phyloP scores from a whole-genome alignment of 2,888 invertebrate genomes.

The Actias luna region DNA sequence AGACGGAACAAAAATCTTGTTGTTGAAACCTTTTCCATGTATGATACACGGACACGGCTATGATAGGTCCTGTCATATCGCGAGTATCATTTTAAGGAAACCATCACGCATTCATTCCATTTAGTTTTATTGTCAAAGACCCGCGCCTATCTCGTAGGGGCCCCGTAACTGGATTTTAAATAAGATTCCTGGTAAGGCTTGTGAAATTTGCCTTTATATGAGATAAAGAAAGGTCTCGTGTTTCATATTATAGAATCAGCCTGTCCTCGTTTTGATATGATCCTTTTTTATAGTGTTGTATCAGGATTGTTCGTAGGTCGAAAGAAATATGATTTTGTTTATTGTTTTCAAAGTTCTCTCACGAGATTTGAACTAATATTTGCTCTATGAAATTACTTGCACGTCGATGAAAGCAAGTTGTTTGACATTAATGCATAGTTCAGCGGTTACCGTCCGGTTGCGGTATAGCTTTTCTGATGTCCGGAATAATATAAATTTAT shows the following conservation, averaged over 20 bases:
- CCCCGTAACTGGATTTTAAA: slow-evolving; percentile 80
- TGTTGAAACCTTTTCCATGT: slow-evolving; percentile 54
- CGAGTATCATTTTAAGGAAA: slow-evolving; percentile 66
- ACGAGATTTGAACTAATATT: slow-evolving; percentile 73
- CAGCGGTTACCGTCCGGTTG: slow-evolving; percentile 50
- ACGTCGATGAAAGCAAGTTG: slow-evolving; percentile 62
- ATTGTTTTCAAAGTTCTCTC: slow-evolving; percentile 60
- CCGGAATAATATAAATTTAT: slow-evolving; percentile 24
- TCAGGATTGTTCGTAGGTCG: slow-evolving; percentile 50
- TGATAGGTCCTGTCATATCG: slow-evolving; percentile 69
- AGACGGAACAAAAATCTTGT: slow-evolving; percentile 35
- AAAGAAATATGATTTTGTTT: slow-evolving; percentile 58
- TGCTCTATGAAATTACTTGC: slow-evolving; percentile 74
- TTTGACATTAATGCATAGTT: slow-evolving; percentile 80
- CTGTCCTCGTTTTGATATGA: slow-evolving; percentile 64
- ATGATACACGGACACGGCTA: slow-evolving; percentile 62
- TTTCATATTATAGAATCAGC: slow-evolving; percentile 69
- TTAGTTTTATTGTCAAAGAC: slow-evolving; percentile 80
- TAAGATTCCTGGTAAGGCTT: slow-evolving; percentile 74
- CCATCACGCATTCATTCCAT: slow-evolving; percentile 80
- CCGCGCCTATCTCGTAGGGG: slow-evolving; percentile 76
- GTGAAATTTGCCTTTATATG: slow-evolving; percentile 72
- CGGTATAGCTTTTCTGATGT: slow-evolving; percentile 37
- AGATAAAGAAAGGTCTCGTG: slow-evolving; percentile 80
- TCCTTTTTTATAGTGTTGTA: slow-evolving; percentile 63